phyloP scores from a whole-genome alignment of 2,888 invertebrate species.

The Leucoptera coffeella region DNA sequence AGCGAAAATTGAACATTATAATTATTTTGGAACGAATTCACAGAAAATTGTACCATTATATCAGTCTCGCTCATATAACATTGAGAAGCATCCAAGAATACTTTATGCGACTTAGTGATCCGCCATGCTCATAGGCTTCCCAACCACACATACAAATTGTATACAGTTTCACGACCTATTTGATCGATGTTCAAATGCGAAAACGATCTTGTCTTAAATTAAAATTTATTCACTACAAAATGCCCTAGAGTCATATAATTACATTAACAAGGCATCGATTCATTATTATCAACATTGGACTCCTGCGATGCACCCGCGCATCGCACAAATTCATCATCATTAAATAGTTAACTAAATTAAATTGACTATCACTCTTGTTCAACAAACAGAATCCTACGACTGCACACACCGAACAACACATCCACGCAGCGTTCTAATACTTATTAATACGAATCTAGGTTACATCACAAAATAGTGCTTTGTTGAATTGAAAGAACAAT shows the following conservation, averaged over 20 bases:
- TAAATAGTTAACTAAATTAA: conserved; percentile 47
- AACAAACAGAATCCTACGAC: conserved; percentile 27
- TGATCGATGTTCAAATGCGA: conserved; percentile 37
- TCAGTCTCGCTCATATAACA: conserved; percentile 46
- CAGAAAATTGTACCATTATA: conserved; percentile 42
- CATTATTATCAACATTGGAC: conserved; percentile 53
- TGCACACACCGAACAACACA: conserved; percentile 29
- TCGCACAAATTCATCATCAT: conserved; percentile 43
- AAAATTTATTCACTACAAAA: conserved; percentile 45
- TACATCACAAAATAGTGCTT: conserved; percentile 42
- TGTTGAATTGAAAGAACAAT: conserved; percentile 26
- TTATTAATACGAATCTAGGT: conserved; percentile 50
- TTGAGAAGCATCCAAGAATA: conserved; percentile 44
- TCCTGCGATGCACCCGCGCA: conserved; percentile 53
- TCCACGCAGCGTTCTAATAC: conserved; percentile 48
- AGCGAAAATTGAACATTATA: too few species aligned
- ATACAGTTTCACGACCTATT: conserved; percentile 25
- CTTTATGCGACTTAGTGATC: conserved; percentile 40
- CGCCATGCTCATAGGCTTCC: conserved; percentile 16
- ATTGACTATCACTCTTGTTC: conserved; percentile 45
- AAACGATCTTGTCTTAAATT: conserved; percentile 41
- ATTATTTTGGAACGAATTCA: conserved; percentile 13
- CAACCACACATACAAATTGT: conserved; percentile 20
- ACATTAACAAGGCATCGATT: conserved; percentile 45
- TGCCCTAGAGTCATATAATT: conserved; percentile 46